These are phyloP conservation scores for Akabosia matsudoensis DNA, from an alignment of 1,140 invertebrate species.

Conservation along the genomic window DNA sequence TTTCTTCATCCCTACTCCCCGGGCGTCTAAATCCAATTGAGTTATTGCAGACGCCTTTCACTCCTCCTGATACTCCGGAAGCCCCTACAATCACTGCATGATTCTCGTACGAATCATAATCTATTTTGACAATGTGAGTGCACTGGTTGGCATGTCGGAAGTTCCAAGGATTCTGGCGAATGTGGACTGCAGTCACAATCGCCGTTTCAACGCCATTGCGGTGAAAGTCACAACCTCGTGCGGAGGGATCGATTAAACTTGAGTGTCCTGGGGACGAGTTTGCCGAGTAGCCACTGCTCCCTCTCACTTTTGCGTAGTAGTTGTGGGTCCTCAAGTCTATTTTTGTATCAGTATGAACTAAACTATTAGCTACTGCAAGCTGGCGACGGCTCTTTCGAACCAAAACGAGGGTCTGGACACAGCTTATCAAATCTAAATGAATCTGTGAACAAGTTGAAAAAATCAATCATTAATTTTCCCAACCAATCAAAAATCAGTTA, in stretches of 20 bases:
- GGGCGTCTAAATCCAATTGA: not conserved
- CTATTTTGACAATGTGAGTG: not conserved
- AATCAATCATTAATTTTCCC: not conserved
- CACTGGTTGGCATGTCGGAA: not conserved
- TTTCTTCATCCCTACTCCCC: not conserved
- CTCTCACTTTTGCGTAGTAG: not conserved
- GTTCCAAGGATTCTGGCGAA: not conserved
- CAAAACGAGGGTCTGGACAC: slow-evolving; percentile 2
- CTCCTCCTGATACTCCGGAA: not conserved
- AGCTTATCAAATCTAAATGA: slow-evolving; percentile 13
- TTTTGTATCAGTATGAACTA: not conserved
- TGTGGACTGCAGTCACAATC: not conserved
- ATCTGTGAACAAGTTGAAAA: not conserved
- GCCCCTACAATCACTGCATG: not conserved
- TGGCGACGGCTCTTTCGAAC: not conserved
- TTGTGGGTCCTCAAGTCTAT: not conserved
- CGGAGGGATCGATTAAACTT: not conserved
- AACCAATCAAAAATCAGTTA: not conserved
- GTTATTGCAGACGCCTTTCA: not conserved
- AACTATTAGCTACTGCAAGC: not conserved
- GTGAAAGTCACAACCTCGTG: not conserved
- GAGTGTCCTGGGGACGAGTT: not conserved
- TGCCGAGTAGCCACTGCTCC: not conserved
- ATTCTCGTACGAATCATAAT: not conserved
- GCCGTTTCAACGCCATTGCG: not conserved